Percentiles rank a stretch among this genome's conserved stretches.
These are phyloP conservation scores for Ataeniobius toweri DNA, from an alignment of 2,797 vertebrate genomes.

Conservation along the genomic window DNA sequence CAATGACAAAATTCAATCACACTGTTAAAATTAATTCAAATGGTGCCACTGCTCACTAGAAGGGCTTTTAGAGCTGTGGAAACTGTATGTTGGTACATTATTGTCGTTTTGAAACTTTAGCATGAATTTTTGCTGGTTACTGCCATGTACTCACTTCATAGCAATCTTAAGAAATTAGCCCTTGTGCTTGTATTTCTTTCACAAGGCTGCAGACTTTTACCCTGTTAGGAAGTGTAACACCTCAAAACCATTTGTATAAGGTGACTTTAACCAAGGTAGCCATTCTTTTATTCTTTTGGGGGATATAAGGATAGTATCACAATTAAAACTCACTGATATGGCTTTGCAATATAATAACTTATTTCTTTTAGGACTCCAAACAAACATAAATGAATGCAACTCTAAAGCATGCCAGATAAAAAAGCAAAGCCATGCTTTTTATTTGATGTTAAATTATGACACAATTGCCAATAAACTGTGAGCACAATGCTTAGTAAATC, in stretches of 20 bases:
- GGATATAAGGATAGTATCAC: background rate
- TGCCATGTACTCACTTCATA: no score
- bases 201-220: background rate
- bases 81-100: no score
- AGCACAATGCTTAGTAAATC: conserved; percentile 1
- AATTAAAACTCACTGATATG: background rate
- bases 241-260: background rate
- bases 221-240: background rate
- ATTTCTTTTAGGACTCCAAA: background rate
- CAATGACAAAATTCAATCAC: no score
- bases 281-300: background rate
- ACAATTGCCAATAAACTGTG: background rate
- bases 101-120: no score
- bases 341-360: background rate
- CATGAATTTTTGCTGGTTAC: no score
- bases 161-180: no score
- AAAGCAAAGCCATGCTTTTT: background rate
- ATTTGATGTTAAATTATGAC: conserved; percentile 5
- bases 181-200: background rate
- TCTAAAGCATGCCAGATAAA: background rate
- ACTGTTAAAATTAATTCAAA: no score
- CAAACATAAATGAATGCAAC: background rate
- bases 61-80: no score
- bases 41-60: no score
- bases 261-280: background rate